Evolutionary conservation across 2,888 invertebrate genomes (phyloP), one percentile per base, ranked within the genome.

Genomic region (Patella ulyssiponensis): DNA sequence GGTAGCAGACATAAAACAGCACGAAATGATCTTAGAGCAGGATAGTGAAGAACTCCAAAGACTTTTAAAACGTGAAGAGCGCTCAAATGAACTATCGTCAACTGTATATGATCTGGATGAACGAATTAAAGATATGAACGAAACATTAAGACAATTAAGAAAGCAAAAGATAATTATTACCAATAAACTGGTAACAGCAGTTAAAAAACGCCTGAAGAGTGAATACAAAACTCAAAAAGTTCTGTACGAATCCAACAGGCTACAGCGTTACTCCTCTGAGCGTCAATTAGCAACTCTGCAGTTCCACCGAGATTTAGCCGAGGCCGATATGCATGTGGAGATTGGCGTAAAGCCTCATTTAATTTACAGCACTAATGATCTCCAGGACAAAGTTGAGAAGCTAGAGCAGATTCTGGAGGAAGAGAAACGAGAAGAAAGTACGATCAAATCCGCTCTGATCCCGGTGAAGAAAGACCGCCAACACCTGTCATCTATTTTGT

Each of bases 341-440:
- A 81, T 87, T 2, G 83, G 86, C 51, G 80, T 87, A 3, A 87
- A 87, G 51, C 81, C 87, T 9, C 85, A 83, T 51, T 80, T 88
- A 20, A 86, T 89, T 52, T 84, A 83, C 64, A 83, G 82, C 71
- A 88, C 87, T 51, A 88, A 89, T 74, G 86, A 86, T 71, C 84
- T 87, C 1, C 89, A 89, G 74, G 88, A 88, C 73, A 82, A 83
- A 11, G 88, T 88, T 73, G 88, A 88, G 75, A 84, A 84, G 20
- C 79, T 88, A 12, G 89, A 89, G 71, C 75, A 85, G 75, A 79
- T 76, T 15, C 74, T 89, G 12, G 85, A 85, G 23, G 83, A 83
- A n/a, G 85, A 87, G 58, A 85, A 80, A 64, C 82, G 81, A 54
- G 85, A 88, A 74, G 80, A 86, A 77, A 84, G 85, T 69, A 85